A percentile compares a stretch with the other conserved stretches of the same genome.
Conservation (phyloP, 2,888 invertebrate species). For the Plebejus melissa region DNA sequence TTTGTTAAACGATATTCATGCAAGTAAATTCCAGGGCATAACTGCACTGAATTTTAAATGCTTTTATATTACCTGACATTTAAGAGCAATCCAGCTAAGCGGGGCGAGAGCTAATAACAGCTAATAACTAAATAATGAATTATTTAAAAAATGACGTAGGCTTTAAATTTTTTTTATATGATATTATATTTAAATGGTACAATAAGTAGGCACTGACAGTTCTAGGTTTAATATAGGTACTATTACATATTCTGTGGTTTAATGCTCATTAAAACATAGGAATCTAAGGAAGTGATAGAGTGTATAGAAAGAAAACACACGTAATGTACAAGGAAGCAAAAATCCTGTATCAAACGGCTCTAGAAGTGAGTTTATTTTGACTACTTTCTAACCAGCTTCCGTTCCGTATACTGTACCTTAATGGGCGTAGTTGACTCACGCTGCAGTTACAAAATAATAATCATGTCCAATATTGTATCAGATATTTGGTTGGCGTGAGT, state of each 20-base stretch:
- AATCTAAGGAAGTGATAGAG: neutral
- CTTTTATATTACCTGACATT: neutral
- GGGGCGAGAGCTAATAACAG: neutral
- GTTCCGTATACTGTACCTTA: slow-evolving; percentile 26
- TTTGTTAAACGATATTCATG: neutral
- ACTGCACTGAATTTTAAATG: slow-evolving; percentile 1
- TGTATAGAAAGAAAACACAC: neutral
- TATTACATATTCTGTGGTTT: too few relatives aligned
- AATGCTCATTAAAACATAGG: too few relatives aligned
- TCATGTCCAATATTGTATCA: slow-evolving; percentile 16
- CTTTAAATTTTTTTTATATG: neutral
- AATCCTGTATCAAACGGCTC: neutral
- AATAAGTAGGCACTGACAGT: neutral
- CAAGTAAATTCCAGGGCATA: slow-evolving; percentile 21
- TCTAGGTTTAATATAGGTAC: too few relatives aligned
- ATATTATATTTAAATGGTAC: neutral
- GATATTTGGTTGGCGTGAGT: neutral
- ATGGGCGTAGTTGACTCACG: slow-evolving; percentile 18
- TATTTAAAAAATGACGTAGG: neutral
- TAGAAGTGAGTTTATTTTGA: slow-evolving; percentile 4
- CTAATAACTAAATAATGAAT: neutral
- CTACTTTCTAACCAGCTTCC: slow-evolving; percentile 21
- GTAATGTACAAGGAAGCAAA: slow-evolving; percentile 10
- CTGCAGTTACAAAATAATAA: slow-evolving; percentile 27
- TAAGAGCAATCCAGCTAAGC: neutral